Evolutionary conservation across 2,797 vertebrate species (phyloP).

Genomic region (Hypotaenidia okinawae): DNA sequence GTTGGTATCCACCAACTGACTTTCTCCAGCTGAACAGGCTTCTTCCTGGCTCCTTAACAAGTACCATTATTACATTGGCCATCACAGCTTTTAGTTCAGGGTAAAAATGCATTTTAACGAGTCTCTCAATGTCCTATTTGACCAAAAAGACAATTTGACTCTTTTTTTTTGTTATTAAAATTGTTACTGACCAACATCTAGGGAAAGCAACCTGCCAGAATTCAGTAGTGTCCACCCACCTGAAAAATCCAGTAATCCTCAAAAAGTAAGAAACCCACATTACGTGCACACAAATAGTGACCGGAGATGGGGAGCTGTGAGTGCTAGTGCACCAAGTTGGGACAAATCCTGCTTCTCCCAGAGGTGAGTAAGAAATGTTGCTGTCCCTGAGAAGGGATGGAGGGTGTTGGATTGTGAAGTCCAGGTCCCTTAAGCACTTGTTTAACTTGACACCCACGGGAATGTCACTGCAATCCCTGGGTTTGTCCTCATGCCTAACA

Average conservation of each 20-base stretch:
- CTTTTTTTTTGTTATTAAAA: not conserved
- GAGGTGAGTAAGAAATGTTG: not conserved
- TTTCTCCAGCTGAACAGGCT: not conserved
- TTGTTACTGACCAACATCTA: not conserved
- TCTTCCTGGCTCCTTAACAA: not conserved
- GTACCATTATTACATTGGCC: not conserved
- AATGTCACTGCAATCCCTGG: not conserved
- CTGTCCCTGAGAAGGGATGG: not conserved
- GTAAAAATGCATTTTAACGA: not conserved
- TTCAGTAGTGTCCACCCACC: not conserved
- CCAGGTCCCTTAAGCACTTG: not conserved
- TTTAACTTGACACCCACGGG: not conserved
- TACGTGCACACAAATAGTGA: not conserved
- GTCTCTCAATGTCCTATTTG: not conserved
- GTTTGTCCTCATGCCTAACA: constrained; percentile 1
- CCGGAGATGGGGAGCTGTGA: not conserved
- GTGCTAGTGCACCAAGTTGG: not conserved
- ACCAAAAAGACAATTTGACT: not conserved
- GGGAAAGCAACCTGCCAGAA: not conserved
- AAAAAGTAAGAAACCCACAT: not conserved
- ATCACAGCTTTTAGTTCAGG: not conserved
- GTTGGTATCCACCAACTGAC: not conserved
- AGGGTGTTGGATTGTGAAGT: not conserved
- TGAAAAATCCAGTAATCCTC: not conserved
- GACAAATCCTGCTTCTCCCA: not conserved